Evolutionary conservation across 2,888 invertebrate genomes (phyloP).

Genomic region (Melikaiella ostensackeni): DNA sequence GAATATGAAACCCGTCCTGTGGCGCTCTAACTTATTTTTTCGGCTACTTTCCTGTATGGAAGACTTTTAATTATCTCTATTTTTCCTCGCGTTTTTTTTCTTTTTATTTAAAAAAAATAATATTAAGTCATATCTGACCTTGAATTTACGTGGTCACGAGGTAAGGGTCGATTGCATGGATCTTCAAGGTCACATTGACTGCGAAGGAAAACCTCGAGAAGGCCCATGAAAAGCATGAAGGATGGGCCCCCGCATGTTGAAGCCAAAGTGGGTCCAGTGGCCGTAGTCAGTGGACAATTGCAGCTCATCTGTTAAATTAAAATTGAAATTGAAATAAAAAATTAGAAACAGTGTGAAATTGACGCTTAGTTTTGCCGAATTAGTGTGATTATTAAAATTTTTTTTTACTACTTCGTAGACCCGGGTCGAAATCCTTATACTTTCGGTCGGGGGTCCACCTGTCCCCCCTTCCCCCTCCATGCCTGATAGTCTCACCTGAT

Average conservation of each 20-base stretch:
- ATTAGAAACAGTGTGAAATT: no score
- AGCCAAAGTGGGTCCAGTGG: slow-evolving; percentile 90
- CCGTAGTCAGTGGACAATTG: slow-evolving; percentile 88
- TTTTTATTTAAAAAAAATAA: no score
- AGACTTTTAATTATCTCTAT: background rate
- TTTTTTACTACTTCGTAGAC: no score
- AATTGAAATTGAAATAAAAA: slow-evolving; percentile 42
- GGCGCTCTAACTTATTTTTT: no score
- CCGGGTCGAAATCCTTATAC: no score
- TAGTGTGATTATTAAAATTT: no score
- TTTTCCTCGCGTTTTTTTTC: background rate
- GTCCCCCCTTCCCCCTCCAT: no score
- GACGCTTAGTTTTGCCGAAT: no score
- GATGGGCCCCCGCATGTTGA: slow-evolving; percentile 90
- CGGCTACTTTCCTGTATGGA: no score
- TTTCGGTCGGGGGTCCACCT: no score
- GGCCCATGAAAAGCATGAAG: slow-evolving; percentile 94
- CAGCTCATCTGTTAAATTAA: slow-evolving; percentile 78
- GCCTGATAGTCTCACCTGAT: no score
- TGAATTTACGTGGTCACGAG: slow-evolving; percentile 69
- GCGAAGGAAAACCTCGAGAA: slow-evolving; percentile 90
- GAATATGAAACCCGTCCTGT: no score
- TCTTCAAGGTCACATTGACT: slow-evolving; percentile 93
- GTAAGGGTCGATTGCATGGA: slow-evolving; percentile 86
- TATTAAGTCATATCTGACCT: slow-evolving; percentile 56